Conservation (phyloP, 2,113 vertebrate species). For the Candoia aspera region DNA sequence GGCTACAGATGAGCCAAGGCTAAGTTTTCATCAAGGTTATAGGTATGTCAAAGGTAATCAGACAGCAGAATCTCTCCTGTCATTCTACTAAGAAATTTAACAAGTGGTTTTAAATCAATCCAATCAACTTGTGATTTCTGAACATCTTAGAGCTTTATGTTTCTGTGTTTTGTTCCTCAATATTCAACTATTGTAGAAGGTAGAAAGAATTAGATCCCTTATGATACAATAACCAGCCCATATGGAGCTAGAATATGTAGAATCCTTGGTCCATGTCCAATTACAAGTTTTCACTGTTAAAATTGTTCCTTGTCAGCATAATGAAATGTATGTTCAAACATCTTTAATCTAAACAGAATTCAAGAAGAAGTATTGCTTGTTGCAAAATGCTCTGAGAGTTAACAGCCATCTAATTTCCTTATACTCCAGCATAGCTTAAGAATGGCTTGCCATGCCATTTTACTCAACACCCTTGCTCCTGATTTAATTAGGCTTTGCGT, state of each 20-base stretch:
- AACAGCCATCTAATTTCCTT: neutral
- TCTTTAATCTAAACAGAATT: neutral
- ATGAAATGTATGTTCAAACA: neutral
- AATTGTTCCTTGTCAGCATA: neutral
- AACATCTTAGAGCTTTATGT: neutral
- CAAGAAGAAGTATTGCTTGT: neutral
- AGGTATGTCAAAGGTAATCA: neutral
- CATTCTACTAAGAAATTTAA: neutral
- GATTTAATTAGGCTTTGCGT: neutral
- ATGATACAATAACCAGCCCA: neutral
- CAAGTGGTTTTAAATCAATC: neutral
- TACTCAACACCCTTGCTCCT: neutral
- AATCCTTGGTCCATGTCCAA: neutral
- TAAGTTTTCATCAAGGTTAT: neutral
- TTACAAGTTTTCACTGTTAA: neutral
- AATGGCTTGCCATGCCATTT: neutral
- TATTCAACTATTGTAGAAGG: neutral
- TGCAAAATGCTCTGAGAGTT: neutral
- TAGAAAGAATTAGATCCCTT: neutral
- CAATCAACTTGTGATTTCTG: neutral
- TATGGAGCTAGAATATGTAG: neutral
- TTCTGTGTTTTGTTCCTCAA: neutral
- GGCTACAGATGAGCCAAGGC: neutral
- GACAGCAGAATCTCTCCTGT: neutral
- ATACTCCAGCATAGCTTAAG: neutral